Evolutionary conservation across 1,140 invertebrate species (phyloP).

Genomic region (Caenorhabditis tropicalis): DNA sequence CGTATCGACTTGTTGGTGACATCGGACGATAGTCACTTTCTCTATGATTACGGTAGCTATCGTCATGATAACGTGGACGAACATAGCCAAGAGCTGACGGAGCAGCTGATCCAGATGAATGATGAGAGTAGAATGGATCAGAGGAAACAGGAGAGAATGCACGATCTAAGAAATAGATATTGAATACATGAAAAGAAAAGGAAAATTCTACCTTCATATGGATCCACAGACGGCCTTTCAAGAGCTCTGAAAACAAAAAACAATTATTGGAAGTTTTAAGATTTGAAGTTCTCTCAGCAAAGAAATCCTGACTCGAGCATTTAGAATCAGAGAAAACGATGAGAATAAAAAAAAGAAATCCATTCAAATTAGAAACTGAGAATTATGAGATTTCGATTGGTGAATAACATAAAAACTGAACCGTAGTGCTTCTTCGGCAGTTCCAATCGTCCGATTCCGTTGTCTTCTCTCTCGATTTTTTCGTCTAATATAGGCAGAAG

Average conservation of each 20-base stretch:
- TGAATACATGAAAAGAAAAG: background rate
- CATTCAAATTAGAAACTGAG: slow-evolving; percentile 35
- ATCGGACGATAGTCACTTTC: slow-evolving; percentile 43
- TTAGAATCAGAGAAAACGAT: slow-evolving; percentile 24
- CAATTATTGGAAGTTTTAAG: background rate
- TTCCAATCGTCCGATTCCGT: slow-evolving; percentile 68
- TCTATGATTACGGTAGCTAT: slow-evolving; percentile 42
- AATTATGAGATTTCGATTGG: background rate
- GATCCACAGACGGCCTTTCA: slow-evolving; percentile 23
- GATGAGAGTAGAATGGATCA: slow-evolving; percentile 34
- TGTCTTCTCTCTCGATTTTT: slow-evolving; percentile 69
- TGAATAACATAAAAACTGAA: slow-evolving; percentile 41
- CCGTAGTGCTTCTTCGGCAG: slow-evolving; percentile 62
- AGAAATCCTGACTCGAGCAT: slow-evolving; percentile 35
- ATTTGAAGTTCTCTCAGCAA: background rate
- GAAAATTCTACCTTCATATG: background rate
- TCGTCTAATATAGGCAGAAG: slow-evolving; percentile 68
- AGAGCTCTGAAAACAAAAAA: slow-evolving; percentile 30
- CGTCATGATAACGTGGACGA: slow-evolving; percentile 52
- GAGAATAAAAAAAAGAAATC: background rate
- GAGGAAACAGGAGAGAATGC: slow-evolving; percentile 24
- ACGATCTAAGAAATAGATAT: background rate
- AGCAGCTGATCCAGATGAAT: slow-evolving; percentile 11
- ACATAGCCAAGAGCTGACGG: slow-evolving; percentile 39
- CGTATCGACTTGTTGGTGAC: slow-evolving; percentile 40